These are phyloP conservation scores for Gortyna flavago DNA, from an alignment of 2,888 invertebrate genomes.

Conservation along the genomic window DNA sequence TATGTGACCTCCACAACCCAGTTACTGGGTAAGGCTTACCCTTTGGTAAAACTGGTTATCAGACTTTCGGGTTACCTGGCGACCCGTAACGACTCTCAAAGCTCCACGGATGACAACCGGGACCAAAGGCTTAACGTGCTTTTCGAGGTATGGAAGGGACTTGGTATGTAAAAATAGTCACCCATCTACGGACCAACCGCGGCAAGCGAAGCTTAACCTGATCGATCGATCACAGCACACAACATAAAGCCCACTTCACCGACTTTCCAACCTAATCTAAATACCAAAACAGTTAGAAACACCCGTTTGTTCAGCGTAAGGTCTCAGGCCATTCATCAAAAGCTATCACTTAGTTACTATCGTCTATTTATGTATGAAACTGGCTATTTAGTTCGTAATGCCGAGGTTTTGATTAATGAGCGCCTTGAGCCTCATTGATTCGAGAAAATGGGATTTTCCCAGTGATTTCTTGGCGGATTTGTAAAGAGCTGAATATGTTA, in stretches of 20 bases:
- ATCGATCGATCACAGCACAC: not conserved
- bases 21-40: too few species aligned
- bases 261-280: constrained; percentile 17
- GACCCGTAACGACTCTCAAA: too few species aligned
- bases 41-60: too few species aligned
- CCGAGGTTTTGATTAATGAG: constrained; percentile 64
- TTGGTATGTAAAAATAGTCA: too few species aligned
- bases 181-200: too few species aligned
- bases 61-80: too few species aligned
- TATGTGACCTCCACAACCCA: too few species aligned
- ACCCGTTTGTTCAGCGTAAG: constrained; percentile 46
- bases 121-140: too few species aligned
- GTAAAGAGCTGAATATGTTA: constrained; percentile 51
- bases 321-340: constrained; percentile 57
- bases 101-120: too few species aligned
- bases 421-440: constrained; percentile 55
- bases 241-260: not conserved
- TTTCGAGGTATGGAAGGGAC: too few species aligned
- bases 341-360: constrained; percentile 49
- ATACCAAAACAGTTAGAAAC: constrained; percentile 22
- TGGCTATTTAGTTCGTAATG: constrained; percentile 55
- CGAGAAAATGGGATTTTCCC: constrained; percentile 48
- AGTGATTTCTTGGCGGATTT: constrained; percentile 62
- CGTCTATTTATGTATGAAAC: constrained; percentile 59
- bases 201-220: too few species aligned